Evolutionary conservation across 2,797 vertebrate genomes (phyloP).

Genomic region (Numenius phaeopus): DNA sequence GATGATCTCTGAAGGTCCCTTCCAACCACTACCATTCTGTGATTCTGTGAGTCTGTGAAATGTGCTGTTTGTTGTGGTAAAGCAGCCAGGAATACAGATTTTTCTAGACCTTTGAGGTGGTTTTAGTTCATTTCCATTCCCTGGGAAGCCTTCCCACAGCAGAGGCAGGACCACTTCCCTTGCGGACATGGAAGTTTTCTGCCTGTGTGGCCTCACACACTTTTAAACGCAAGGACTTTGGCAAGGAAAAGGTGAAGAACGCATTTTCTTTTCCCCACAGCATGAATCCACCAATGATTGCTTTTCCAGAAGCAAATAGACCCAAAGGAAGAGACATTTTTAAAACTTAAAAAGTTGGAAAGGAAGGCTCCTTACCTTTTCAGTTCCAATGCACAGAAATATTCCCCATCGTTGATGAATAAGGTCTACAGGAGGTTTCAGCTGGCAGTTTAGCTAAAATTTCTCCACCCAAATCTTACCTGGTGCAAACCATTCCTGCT

Average conservation of each 20-base stretch:
- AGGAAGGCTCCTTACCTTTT: neutral
- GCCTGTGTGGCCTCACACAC: neutral
- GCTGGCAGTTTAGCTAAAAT: neutral
- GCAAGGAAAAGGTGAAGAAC: neutral
- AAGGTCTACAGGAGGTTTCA: neutral
- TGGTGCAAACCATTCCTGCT: neutral
- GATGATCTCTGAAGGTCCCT: neutral
- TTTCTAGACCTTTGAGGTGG: neutral
- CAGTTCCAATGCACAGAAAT: neutral
- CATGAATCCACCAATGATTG: neutral
- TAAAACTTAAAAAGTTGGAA: neutral
- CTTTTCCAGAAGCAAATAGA: neutral
- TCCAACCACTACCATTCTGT: neutral
- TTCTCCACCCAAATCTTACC: neutral
- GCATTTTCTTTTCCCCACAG: neutral
- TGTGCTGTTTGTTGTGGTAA: neutral
- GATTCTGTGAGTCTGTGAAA: neutral
- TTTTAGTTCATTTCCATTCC: neutral
- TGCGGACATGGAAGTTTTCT: fast-evolving
- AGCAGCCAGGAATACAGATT: neutral
- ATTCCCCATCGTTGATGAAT: neutral
- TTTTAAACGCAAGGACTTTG: neutral
- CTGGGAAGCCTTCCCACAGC: neutral
- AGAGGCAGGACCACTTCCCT: neutral
- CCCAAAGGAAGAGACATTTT: neutral